A percentile compares a stretch with the other conserved stretches of the same genome.
These are phyloP conservation scores for Gobio gobio DNA, from an alignment of 2,113 vertebrate genomes.

Conservation along the genomic window DNA sequence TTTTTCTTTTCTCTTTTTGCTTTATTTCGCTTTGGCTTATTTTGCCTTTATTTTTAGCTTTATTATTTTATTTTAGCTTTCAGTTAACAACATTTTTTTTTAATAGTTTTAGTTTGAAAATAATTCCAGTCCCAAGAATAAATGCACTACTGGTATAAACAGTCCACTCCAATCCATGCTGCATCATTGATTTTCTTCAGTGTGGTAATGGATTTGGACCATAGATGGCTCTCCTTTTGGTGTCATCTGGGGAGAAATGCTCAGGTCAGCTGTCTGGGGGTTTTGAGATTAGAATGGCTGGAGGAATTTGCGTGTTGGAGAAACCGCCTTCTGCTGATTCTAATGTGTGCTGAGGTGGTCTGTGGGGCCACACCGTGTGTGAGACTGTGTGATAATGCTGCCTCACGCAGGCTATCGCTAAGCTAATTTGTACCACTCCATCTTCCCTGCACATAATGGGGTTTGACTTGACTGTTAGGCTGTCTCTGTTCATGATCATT, in stretches of 20 bases:
- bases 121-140: neutral
- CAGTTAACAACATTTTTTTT: neutral
- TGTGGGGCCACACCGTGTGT: neutral
- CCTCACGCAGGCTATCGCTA: neutral
- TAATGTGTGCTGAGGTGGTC: neutral
- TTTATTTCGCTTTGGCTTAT: too few species aligned
- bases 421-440: neutral
- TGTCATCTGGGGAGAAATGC: constrained; percentile 8
- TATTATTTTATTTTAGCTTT: too few species aligned
- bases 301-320: neutral
- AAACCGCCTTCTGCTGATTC: neutral
- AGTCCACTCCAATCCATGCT: constrained; percentile 14
- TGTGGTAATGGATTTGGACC: constrained; percentile 25
- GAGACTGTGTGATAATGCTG: neutral
- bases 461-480: neutral
- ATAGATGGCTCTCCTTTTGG: neutral
- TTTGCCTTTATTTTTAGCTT: too few species aligned
- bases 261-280: neutral
- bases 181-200: constrained; percentile 29
- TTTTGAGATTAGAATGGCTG: constrained; percentile 6
- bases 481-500: constrained; percentile 21
- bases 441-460: neutral
- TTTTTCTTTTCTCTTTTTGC: too few species aligned
- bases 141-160: neutral
- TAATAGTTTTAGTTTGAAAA: neutral